Evolutionary conservation across 2,113 vertebrate species (phyloP).

Genomic region (Pseudorectes ferrugineus): DNA sequence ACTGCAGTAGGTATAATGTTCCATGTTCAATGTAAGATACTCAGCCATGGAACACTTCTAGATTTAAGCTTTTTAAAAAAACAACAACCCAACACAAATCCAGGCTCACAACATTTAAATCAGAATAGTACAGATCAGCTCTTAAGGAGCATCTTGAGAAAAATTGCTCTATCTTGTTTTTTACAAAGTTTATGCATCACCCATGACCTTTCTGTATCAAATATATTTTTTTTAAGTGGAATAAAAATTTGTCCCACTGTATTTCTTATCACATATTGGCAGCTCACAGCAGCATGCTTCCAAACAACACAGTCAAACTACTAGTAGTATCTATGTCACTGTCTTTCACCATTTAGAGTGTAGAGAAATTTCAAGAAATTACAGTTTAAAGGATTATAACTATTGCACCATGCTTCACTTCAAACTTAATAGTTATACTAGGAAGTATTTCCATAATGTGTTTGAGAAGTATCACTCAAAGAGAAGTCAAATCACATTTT

Average conservation of each 20-base stretch:
- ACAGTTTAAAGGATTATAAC: not conserved
- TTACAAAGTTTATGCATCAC: not conserved
- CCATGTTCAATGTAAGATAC: conserved; percentile 60
- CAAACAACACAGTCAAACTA: conserved; percentile 28
- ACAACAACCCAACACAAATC: not conserved
- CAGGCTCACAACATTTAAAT: conserved; percentile 21
- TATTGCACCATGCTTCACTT: not conserved
- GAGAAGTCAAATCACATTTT: not conserved
- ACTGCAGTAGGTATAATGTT: conserved; percentile 52
- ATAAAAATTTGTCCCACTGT: not conserved
- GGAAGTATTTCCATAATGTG: not conserved
- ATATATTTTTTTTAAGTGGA: not conserved
- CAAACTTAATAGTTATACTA: not conserved
- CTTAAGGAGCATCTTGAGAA: not conserved
- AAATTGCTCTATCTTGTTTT: not conserved
- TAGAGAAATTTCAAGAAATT: not conserved
- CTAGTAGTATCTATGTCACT: conserved; percentile 9
- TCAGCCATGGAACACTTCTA: conserved; percentile 35
- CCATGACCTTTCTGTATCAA: not conserved
- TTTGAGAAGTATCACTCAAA: not conserved
- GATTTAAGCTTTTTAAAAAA: not conserved
- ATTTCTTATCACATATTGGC: not conserved
- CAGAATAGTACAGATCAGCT: conserved; percentile 1
- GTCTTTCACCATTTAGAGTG: conserved; percentile 20
- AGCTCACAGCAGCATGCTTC: conserved; percentile 31